A percentile compares a stretch with the other conserved stretches of the same genome.
Evolutionary conservation across 2,113 vertebrate species (phyloP).

Genomic region (Eubucco bourcierii): DNA sequence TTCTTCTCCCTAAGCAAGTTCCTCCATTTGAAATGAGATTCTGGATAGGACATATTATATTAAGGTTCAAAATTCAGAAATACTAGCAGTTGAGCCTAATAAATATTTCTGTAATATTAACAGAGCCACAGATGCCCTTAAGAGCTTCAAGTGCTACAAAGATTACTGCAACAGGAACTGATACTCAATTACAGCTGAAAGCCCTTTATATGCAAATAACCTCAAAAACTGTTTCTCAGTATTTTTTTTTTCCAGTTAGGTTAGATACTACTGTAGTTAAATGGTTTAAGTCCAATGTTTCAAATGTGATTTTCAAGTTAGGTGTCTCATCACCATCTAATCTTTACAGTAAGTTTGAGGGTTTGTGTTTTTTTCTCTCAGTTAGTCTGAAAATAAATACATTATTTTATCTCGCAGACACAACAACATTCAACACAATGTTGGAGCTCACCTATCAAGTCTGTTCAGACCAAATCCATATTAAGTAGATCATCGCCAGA

Average conservation of each 20-base stretch:
- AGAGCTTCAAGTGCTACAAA: neutral
- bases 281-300: neutral
- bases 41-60: neutral
- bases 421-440: neutral
- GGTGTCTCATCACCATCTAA: neutral
- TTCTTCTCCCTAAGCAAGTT: neutral
- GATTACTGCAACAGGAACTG: constrained; percentile 27
- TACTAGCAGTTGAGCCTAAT: neutral
- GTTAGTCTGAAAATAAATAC: neutral
- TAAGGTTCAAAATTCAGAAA: neutral
- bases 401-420: neutral
- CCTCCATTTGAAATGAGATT: neutral
- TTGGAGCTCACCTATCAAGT: neutral
- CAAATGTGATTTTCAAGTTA: neutral
- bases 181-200: constrained; percentile 3
- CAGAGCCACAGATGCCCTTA: neutral
- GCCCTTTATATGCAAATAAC: neutral
- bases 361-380: neutral
- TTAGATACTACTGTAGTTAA: neutral
- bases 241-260: neutral
- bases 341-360: neutral
- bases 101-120: neutral
- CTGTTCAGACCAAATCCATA: neutral
- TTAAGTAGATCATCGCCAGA: neutral
- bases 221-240: neutral